These are phyloP conservation scores for Aricia artaxerxes DNA, from an alignment of 2,888 invertebrate species.

Conservation along the genomic window DNA sequence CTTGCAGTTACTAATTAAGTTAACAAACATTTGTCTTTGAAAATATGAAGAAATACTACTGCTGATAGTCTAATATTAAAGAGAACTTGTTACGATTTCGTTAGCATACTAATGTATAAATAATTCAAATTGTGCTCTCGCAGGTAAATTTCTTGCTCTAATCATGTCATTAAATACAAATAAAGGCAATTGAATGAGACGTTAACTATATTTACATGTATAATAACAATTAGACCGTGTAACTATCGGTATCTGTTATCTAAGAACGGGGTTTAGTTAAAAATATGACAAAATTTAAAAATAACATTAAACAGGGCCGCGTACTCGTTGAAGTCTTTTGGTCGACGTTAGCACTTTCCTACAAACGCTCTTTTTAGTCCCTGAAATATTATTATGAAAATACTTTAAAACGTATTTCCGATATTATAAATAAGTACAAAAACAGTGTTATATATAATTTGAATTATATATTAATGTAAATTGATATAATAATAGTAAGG, in stretches of 20 bases:
- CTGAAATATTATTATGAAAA: neutral
- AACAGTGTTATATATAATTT: too few species aligned
- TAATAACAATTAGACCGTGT: slow-evolving; percentile 4
- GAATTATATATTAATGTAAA: too few species aligned
- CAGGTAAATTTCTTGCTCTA: slow-evolving; percentile 3
- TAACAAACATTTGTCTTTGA: neutral
- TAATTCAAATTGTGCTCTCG: slow-evolving; percentile 6
- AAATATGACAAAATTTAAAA: neutral
- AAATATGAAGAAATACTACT: neutral
- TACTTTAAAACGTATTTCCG: neutral
- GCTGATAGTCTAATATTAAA: neutral
- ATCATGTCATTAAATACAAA: slow-evolving; percentile 14
- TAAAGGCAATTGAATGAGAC: slow-evolving; percentile 10
- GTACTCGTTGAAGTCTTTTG: slow-evolving; percentile 19
- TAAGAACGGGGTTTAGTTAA: neutral
- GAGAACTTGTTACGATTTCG: neutral
- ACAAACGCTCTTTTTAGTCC: too few species aligned
- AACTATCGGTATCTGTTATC: neutral
- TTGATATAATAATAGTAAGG: too few species aligned
- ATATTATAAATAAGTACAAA: too few species aligned
- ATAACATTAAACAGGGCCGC: neutral
- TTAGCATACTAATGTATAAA: slow-evolving; percentile 19
- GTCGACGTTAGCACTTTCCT: neutral
- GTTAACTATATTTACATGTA: slow-evolving; percentile 9
- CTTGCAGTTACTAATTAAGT: too few species aligned